phyloP scores from a whole-genome alignment of 2,888 invertebrate genomes.

The Patella ulyssiponensis region DNA sequence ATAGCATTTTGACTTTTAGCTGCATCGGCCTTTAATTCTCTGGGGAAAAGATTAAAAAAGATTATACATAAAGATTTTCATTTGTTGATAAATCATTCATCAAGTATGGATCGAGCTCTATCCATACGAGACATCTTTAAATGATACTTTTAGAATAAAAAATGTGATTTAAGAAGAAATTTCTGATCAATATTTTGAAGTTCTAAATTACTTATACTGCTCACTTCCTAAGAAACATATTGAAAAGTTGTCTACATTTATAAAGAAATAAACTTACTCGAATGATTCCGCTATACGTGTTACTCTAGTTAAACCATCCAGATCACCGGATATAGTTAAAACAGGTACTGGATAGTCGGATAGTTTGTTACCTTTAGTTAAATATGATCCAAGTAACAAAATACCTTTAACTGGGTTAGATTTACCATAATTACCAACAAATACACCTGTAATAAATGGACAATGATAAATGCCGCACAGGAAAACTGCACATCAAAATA shows the following conservation, averaged over 20 bases:
- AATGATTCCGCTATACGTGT: constrained; percentile 54
- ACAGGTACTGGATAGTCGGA: constrained; percentile 54
- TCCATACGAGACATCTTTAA: no score
- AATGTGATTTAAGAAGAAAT: no score
- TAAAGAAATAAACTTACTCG: constrained; percentile 38
- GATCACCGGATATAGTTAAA: constrained; percentile 57
- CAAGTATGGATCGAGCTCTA: no score
- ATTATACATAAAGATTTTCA: neutral
- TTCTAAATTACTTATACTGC: no score
- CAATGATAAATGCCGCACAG: neutral
- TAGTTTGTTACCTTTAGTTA: constrained; percentile 41
- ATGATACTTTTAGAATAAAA: no score
- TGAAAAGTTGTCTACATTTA: neutral
- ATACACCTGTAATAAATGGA: constrained; percentile 40
- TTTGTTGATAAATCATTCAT: no score
- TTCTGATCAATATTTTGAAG: neutral
- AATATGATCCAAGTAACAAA: constrained; percentile 53
- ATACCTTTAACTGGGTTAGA: constrained; percentile 45
- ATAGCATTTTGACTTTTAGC: constrained; percentile 24
- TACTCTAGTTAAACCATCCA: constrained; percentile 58
- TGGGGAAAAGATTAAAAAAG: constrained; percentile 7
- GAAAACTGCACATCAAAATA: no score
- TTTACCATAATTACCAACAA: constrained; percentile 45
- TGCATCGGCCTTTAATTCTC: constrained; percentile 35
- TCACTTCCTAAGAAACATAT: neutral